Evolutionary conservation across 2,888 invertebrate genomes (phyloP).

Genomic region (Cantharis lateralis): DNA sequence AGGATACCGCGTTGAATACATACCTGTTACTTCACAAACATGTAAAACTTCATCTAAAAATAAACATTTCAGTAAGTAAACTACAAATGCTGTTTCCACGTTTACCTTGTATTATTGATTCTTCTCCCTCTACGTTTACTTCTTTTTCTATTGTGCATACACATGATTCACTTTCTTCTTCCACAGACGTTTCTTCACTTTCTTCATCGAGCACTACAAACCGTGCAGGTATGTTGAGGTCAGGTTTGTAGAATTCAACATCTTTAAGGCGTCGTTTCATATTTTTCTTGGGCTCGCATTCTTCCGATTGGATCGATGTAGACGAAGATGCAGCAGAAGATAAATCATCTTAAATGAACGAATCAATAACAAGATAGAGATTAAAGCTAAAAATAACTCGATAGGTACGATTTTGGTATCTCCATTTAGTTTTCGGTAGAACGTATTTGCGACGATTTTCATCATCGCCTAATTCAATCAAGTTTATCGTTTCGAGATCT

Average conservation of each 20-base stretch:
- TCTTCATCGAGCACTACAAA: constrained; percentile 20
- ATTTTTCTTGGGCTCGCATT: neutral
- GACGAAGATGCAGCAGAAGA: constrained; percentile 2
- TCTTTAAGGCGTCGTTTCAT: constrained; percentile 5
- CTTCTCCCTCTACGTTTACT: neutral
- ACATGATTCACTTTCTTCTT: constrained; percentile 5
- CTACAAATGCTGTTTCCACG: neutral
- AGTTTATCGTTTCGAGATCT: constrained; percentile 29
- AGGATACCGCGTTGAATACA: too few species aligned
- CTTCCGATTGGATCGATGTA: neutral
- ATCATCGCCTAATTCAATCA: constrained; percentile 33
- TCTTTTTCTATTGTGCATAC: neutral
- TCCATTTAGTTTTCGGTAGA: constrained; percentile 35
- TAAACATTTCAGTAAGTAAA: neutral
- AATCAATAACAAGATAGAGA: neutral
- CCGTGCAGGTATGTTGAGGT: constrained; percentile 25
- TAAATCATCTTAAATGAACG: constrained; percentile 7
- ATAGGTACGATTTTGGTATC: constrained; percentile 16
- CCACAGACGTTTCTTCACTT: neutral
- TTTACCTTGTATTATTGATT: neutral
- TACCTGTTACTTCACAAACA: neutral
- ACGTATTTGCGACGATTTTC: constrained; percentile 33
- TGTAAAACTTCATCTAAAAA: neutral
- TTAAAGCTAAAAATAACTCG: neutral
- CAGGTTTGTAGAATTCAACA: constrained; percentile 27